Evolutionary conservation across 2,888 invertebrate species (phyloP), one percentile per base, ranked within the genome.

Genomic region (Gibbula magus): DNA sequence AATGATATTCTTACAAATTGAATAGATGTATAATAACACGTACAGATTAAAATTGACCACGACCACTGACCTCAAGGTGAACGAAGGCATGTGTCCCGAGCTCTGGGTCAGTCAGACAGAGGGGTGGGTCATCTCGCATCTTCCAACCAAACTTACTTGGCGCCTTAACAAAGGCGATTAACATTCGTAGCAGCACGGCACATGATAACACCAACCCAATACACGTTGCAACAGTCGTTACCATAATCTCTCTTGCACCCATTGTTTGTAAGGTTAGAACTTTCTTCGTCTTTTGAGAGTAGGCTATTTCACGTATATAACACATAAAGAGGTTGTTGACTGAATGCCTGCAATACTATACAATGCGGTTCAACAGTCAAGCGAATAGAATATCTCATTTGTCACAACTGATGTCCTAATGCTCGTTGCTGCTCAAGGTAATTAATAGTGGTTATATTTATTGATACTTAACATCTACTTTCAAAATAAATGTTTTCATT

Each of bases 31-130:
- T n/a, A 51, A 22, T 25, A 35, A 32, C 10, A 22, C 7, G 2
- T 13, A 10, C 66, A 25, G 16, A 22, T 66, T 66, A 5, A 2
- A 45, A 39, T 13, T 29, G 16, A 29, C 35, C 18, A 20, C 74
- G 20, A 39, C 18, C n/a, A 39, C 20, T 81, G 79, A 87, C 88
- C 87, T 88, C 85, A 8, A 88, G 70, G 78, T 87, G 86, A n/a
- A 86, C 80, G 79, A 83, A 88, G 35, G 83, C 83, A 70, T 88
- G 88, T 8, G 83, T 81, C 51, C 88, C 88, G 39, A 87, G 74
- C 66, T 77, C 81, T 10, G 88, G 86, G 73, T 88, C 86, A 39
- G 83, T 86, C 74, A 88, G 70, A 73, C 86, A 86, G 16, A 81
- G 75, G n/a, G 88, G 88, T 82, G 83, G 82, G 0, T 84, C 83